Conservation (phyloP, 2,113 vertebrate genomes). For the Chroicocephalus ridibundus region DNA sequence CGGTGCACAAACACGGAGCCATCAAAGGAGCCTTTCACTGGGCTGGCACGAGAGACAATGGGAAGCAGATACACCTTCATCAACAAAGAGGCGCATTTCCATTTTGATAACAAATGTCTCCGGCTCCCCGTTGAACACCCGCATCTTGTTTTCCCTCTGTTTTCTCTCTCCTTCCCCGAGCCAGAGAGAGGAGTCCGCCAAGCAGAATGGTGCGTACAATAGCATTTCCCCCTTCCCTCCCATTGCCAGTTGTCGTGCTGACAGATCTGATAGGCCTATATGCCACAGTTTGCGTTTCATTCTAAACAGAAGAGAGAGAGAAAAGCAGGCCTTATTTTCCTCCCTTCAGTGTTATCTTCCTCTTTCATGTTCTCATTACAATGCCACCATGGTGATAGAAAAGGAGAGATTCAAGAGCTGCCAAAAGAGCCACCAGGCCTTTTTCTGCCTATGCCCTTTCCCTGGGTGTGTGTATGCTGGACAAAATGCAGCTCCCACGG, state of each 20-base stretch:
- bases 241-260: neutral
- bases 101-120: conserved; percentile 53
- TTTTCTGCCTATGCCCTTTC: neutral
- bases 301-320: neutral
- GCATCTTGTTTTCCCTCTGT: neutral
- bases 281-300: neutral
- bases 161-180: neutral
- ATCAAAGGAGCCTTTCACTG: conserved; percentile 58
- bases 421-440: neutral
- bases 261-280: conserved; percentile 44
- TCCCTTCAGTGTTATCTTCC: neutral
- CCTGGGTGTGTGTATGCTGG: neutral
- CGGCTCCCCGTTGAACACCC: neutral
- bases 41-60: conserved; percentile 61
- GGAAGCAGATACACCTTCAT: conserved; percentile 50
- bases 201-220: neutral
- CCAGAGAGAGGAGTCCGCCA: neutral
- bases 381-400: neutral
- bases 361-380: neutral
- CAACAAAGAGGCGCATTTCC: conserved; percentile 62
- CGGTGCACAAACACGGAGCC: conserved; percentile 56
- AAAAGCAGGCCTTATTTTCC: neutral
- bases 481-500: fast-evolving
- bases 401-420: neutral
- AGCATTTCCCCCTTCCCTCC: neutral